Percentiles rank a stretch among this genome's conserved stretches.
Evolutionary conservation across 2,113 vertebrate species (phyloP).

Genomic region (Paedocypris sp.): DNA sequence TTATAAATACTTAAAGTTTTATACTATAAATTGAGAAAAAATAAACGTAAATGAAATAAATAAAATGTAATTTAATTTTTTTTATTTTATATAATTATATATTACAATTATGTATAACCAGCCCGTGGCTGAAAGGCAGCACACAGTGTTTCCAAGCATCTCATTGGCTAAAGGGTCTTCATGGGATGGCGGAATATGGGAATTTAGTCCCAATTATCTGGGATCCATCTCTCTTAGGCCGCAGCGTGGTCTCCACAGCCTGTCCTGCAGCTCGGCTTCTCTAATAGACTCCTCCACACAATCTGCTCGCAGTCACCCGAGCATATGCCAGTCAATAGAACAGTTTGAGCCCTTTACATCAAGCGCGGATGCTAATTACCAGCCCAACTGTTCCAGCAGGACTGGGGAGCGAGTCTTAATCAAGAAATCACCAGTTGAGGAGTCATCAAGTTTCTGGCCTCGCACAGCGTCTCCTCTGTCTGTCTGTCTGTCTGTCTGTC

Average conservation of each 20-base stretch:
- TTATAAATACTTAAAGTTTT: too few species aligned
- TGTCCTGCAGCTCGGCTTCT: slow-evolving; percentile 17
- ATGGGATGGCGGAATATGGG: slow-evolving; percentile 29
- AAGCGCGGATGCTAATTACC: slow-evolving; percentile 29
- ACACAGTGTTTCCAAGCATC: slow-evolving; percentile 32
- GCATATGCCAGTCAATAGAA: slow-evolving; percentile 49
- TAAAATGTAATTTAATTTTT: slow-evolving; percentile 6
- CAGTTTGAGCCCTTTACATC: slow-evolving; percentile 32
- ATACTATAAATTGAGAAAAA: too few species aligned
- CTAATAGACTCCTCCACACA: slow-evolving; percentile 22
- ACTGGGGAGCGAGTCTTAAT: slow-evolving; percentile 37
- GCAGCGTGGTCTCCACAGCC: slow-evolving; percentile 30
- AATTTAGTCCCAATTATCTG: slow-evolving; percentile 49
- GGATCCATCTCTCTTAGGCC: slow-evolving; percentile 29
- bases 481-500: neutral
- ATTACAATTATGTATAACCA: neutral
- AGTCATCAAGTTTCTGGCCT: slow-evolving; percentile 44
- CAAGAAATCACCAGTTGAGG: slow-evolving; percentile 40
- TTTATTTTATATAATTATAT: too few species aligned
- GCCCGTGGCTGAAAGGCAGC: neutral
- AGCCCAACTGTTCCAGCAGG: slow-evolving; percentile 38
- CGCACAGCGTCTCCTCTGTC: neutral
- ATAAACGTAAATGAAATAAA: too few species aligned
- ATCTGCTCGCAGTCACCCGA: slow-evolving; percentile 41
- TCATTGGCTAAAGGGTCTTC: slow-evolving; percentile 39